A percentile compares a stretch with the other conserved stretches of the same genome.
These are phyloP conservation scores for Halocynthia aurantium DNA, from an alignment of 23 tunicate species.

Conservation along the genomic window DNA sequence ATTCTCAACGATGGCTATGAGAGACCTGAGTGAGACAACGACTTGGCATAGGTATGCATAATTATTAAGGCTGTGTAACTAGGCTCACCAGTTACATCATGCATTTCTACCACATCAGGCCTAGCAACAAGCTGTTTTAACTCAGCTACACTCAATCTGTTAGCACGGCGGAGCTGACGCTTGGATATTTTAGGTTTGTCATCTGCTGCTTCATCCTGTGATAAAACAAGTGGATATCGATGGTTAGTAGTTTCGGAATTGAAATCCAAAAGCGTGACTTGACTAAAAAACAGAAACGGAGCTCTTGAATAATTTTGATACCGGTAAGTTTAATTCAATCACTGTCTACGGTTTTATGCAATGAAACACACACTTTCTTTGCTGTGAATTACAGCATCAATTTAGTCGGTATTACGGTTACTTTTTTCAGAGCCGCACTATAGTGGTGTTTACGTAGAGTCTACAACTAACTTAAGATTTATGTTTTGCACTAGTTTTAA, in stretches of 20 bases:
- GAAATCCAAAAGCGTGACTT: too few relatives aligned
- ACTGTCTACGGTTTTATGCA: not conserved
- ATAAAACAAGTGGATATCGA: not conserved
- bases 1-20: too few relatives aligned
- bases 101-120: constrained; percentile 99
- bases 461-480: too few relatives aligned
- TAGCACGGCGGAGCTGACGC: constrained; percentile 79
- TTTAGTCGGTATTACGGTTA: too few relatives aligned
- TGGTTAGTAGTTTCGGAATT: too few relatives aligned
- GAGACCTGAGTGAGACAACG: too few relatives aligned
- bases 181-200: constrained; percentile 79
- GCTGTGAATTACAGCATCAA: not conserved
- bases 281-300: not conserved
- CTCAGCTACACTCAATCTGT: constrained; percentile 93
- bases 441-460: too few relatives aligned
- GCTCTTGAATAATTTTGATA: not conserved
- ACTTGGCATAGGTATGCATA: not conserved
- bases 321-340: not conserved
- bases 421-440: too few relatives aligned
- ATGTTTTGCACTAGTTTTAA: too few relatives aligned
- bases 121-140: constrained; percentile 89
- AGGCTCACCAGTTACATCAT: constrained; percentile 82
- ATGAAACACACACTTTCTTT: not conserved
- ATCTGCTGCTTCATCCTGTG: constrained; percentile 28
- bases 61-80: not conserved